Percentiles rank a stretch among this genome's conserved stretches.
Conservation (phyloP, 1,140 invertebrate genomes). For the Eriocheir sinensis region DNA sequence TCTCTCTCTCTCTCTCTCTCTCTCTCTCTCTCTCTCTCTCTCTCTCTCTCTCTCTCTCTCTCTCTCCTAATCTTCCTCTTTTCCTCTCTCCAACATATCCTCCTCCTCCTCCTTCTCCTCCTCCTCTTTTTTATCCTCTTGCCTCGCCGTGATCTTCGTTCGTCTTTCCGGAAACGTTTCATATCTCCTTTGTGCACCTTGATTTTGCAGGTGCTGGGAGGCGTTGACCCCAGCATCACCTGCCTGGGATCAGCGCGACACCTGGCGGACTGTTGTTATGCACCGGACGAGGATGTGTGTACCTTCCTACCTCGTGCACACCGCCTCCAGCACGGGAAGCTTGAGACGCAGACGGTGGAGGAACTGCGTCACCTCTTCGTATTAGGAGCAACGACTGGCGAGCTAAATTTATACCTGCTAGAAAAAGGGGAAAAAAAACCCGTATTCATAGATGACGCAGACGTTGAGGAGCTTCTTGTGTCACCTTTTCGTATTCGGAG, state of each 20-base stretch:
- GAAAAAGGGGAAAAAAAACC: too few species aligned
- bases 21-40: constrained; percentile 15
- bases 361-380: neutral
- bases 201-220: constrained; percentile 24
- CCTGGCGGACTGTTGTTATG: constrained; percentile 20
- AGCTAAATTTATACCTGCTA: neutral
- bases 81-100: neutral
- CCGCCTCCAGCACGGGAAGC: neutral
- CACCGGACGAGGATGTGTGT: too few species aligned
- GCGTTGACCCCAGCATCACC: constrained; percentile 43
- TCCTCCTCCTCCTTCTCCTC: neutral
- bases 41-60: constrained; percentile 12
- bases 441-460: too few species aligned
- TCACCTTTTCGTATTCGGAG: too few species aligned
- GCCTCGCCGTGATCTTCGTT: neutral
- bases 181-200: neutral
- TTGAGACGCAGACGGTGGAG: neutral
- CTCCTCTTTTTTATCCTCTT: neutral
- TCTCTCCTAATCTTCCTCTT: too few species aligned
- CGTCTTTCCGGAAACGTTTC: neutral
- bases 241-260: neutral
- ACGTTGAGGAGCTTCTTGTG: too few species aligned
- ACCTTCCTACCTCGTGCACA: too few species aligned
- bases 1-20: neutral
- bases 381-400: neutral